Evolutionary conservation across 2,797 vertebrate species (phyloP), one percentile per base, ranked within the genome.

Genomic region (Ptychadena robeensis): DNA sequence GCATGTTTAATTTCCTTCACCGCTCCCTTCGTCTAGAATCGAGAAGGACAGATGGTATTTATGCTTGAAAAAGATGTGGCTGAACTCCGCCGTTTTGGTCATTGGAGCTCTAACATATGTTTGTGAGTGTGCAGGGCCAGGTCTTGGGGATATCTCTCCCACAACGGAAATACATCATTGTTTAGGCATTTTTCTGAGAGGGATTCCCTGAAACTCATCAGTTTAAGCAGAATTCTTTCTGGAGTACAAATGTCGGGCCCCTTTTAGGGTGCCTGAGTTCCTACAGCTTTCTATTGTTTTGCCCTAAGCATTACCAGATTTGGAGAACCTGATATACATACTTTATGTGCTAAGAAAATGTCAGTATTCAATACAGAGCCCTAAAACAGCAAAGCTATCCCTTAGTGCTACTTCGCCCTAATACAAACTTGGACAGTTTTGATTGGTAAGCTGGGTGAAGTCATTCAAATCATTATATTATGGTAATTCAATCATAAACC

Each of bases 121-220:
- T 35, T 66, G n/a, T 67, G 28, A 53, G 69, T 30, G 31, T 70
- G 66, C 66, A 25, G 34, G 79, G 79, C 70, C 79, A 73, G 70
- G 38, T 81, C 38, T 66, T 73, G 70, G 79, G 69, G 79, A 81
- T 81, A 31, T 73, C 59, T 71, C 67, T 66, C 38, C 35, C 63
- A 73, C 15, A 66, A 57, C 40, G 70, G 79, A 81, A 81, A 63
- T 67, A 25, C 61, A 73, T 66, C 70, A 81, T 73, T 53, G 57
- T 32, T 28, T 37, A 67, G 25, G 53, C 40, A 57, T 66, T 65
- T 22, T 73, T 59, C 28, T 53, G 40, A 66, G 18, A 66, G 70
- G 79, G 79, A 73, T 81, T 73, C 79, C 70, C 59, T 81, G 61
- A 66, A 73, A 66, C 6, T 6, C 22, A 34, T n/a, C 11, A 37